Base-by-base conservation (phyloP, 2,888 invertebrate species). In the Cephalotes varians region DNA sequence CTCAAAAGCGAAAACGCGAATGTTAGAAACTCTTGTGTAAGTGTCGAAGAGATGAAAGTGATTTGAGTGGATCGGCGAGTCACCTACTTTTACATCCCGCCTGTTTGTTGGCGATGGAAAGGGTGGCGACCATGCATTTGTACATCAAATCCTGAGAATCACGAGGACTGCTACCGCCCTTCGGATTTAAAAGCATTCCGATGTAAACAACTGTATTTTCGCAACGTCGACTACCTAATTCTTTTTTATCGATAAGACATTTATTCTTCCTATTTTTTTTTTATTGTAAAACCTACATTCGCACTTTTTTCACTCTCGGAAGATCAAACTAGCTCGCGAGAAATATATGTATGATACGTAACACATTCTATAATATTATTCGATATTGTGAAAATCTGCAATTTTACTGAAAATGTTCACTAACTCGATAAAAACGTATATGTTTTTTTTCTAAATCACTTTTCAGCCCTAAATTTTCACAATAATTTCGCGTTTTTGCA, bases 81-180 rank as follows among this genome's bases (percentile, higher is more conserved):
- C 92, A 93, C 92, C 93, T 90, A 94, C 92, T 93, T 94, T 89
- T 87, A 85, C 90, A 91, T 92, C 91, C 91, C 88, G 90, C 90
- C 89, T 90, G 90, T 93, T 93, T 91, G 90, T 92, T 91, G 91
- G 89, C 86, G 79, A 74, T 47, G 28, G 28, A 37, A 64, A 80
- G 64, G 84, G 62, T 64, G 60, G 40, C 40, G 69, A 37, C 49
- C 77, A 54, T 71, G 69, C 65, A 40, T 49, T 80, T 54, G 25
- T 69, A 80, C 40, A 60, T 76, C 51, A 79, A 73, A 76, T 83
- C 74, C 84, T 72, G 79, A 56, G 82, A 77, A 79, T 56, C 49
- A 40, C 67, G 31, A 73, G 81, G 56, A 40, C 47, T 51, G 65
- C 34, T 31, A 44, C 28, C 72, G 25, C 34, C 62, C 65, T 37